phyloP scores from a whole-genome alignment of 2,888 invertebrate genomes.

The Torymus tubicola region DNA sequence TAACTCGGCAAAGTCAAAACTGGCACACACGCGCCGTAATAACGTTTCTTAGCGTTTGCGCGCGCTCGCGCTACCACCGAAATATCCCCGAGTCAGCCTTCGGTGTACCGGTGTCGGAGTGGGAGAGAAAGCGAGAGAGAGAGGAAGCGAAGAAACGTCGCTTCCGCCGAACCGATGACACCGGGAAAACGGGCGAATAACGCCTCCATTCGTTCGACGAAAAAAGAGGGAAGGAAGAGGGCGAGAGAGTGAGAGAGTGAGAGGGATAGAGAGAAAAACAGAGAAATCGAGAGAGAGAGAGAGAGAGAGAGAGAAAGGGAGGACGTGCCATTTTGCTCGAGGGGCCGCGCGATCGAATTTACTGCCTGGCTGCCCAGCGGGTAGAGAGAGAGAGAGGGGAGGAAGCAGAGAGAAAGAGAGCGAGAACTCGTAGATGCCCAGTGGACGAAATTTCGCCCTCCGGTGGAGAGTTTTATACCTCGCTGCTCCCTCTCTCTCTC shows the following conservation, averaged over 20 bases:
- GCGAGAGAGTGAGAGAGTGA: not conserved
- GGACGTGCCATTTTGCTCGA: conserved; percentile 66
- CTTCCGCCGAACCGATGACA: not conserved
- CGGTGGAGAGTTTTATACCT: conserved; percentile 48
- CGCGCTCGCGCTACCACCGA: conserved; percentile 24
- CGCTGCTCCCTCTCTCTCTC: conserved; percentile 33
- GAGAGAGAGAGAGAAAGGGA: conserved; percentile 56
- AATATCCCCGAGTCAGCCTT: conserved; percentile 38
- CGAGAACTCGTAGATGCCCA: conserved; percentile 50
- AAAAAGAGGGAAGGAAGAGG: not conserved
- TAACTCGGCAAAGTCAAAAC: conserved; percentile 2
- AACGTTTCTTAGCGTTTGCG: conserved; percentile 30
- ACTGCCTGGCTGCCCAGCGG: conserved; percentile 67
- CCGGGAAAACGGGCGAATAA: conserved; percentile 3
- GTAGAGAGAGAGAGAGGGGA: conserved; percentile 40
- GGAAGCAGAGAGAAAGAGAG: no score
- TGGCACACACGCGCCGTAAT: conserved; percentile 33
- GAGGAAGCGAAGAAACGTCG: not conserved
- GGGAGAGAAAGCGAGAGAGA: no score
- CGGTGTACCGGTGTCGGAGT: no score
- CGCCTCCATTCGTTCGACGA: not conserved
- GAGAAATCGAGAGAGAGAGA: conserved; percentile 10
- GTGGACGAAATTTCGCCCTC: conserved; percentile 61
- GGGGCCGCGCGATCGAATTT: conserved; percentile 67
- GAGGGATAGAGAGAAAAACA: not conserved